Base-by-base conservation (phyloP, 1,140 invertebrate species). In the Onthophagus taurus region DNA sequence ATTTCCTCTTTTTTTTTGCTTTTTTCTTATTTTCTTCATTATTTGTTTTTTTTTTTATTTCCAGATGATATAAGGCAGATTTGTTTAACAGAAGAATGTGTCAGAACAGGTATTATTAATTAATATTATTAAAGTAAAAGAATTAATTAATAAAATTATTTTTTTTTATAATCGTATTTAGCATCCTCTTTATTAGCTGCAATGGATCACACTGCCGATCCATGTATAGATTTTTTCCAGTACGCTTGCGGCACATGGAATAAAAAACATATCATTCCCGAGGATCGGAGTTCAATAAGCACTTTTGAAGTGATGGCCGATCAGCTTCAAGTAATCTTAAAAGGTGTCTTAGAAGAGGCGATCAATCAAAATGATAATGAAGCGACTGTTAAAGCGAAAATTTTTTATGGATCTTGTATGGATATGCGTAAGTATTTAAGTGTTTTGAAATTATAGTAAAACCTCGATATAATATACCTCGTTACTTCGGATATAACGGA, bases 201-300 rank as follows among this genome's bases (percentile, higher is more conserved):
- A 14, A 93, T 94, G 87, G 85, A 93, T 57, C 69, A 71, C 8
- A 73, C 69, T 0, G 78, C 78, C 0, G 78, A 89, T 60, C 89
- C 90, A 6, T 93, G 89, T 63, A 73, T 76, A 13, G 83, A 93
- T 61, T 93, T 93, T 67, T 93, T 89, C 67, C 83, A 89, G 65
- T 92, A 78, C 58, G 87, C 89, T 1, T 91, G 89, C 56, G 89
- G 89, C 1, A 80, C 82, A 1, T 94, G 89, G 89, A 92, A 93
- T 60, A 81, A 80, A 54, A 76, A 81, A 44, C 85, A 94, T 69
- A 72, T 86, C 2, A 93, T 94, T 53, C 89, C 90, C 0, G 89
- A 92, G 57, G 89, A 93, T 58, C 72, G 80, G 51, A 81, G 86
- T 49, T 87, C 83, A 12, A 87, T 89, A 37, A 88, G 81, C 55